These are phyloP conservation scores for Falco naumanni DNA, from an alignment of 2,797 vertebrate species.

Conservation along the genomic window DNA sequence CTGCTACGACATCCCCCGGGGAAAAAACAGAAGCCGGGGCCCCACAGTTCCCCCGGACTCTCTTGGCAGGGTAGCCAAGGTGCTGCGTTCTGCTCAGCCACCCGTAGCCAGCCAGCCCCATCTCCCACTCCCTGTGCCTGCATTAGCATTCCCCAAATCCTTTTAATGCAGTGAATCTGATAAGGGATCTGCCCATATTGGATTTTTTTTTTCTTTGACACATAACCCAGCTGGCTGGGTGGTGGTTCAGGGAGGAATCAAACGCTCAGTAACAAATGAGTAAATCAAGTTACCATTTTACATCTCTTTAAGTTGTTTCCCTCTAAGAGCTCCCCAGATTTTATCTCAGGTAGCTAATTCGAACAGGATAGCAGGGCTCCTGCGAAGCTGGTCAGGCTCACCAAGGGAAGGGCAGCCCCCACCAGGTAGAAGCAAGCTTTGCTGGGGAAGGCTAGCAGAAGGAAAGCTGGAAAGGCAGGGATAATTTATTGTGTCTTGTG, in stretches of 20 bases:
- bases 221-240: constrained; percentile 71
- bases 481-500: background rate
- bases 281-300: constrained; percentile 74
- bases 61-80: background rate
- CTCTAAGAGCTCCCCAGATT: constrained; percentile 67
- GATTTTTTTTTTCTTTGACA: constrained; percentile 52
- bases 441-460: background rate
- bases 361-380: constrained; percentile 33
- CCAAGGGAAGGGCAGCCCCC: constrained; percentile 38
- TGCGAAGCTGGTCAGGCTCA: accelerated
- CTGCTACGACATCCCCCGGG: background rate
- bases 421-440: constrained; percentile 37
- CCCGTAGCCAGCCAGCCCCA: background rate
- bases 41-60: accelerated
- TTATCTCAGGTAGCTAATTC: constrained; percentile 65
- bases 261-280: constrained; percentile 63
- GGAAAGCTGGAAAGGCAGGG: background rate
- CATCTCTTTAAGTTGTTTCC: constrained; percentile 71
- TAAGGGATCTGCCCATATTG: constrained; percentile 48
- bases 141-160: constrained; percentile 70
- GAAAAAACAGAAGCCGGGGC: background rate
- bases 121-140: constrained; percentile 6
- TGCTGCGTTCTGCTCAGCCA: background rate
- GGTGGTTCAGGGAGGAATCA: constrained; percentile 57
- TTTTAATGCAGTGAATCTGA: constrained; percentile 62